A percentile compares a stretch with the other conserved stretches of the same genome.
Conservation (phyloP, 2,888 invertebrate genomes). For the Argynnis bischoffii region DNA sequence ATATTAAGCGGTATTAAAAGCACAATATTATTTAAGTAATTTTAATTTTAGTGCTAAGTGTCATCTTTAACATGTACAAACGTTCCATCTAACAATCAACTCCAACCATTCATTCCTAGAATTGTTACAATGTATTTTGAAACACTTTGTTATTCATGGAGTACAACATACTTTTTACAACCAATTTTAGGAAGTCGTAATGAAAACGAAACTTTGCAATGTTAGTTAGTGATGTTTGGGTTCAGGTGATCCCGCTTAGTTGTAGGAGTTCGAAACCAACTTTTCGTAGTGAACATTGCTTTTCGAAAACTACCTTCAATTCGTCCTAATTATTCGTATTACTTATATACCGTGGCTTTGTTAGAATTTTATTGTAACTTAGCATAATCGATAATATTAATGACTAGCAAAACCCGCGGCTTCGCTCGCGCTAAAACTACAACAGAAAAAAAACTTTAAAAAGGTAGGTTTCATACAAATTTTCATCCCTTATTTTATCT, state of each 20-base stretch:
- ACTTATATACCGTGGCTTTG: background rate
- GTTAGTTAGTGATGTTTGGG: conserved; percentile 33
- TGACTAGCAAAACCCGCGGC: no score
- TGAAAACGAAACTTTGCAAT: conserved; percentile 32
- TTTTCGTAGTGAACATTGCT: conserved; percentile 25
- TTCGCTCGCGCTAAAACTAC: no score
- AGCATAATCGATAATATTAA: no score
- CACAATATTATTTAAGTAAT: no score
- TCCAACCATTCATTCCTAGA: no score
- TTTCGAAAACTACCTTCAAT: conserved; percentile 28
- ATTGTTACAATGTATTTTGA: background rate
- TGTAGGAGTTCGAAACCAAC: conserved; percentile 15
- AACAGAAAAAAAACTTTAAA: no score
- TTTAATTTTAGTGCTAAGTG: no score
- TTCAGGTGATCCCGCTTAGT: conserved; percentile 31
- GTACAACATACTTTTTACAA: background rate
- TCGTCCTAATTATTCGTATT: conserved; percentile 24
- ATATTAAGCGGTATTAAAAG: no score
- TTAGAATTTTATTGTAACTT: background rate
- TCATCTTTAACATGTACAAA: no score
- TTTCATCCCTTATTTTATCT: no score
- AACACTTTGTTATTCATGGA: background rate
- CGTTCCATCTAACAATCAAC: no score
- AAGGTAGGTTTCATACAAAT: no score
- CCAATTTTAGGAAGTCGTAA: conserved; percentile 28